These are phyloP conservation scores for Eonycteris spelaea DNA, from an alignment of 2,113 vertebrate species.

Conservation along the genomic window DNA sequence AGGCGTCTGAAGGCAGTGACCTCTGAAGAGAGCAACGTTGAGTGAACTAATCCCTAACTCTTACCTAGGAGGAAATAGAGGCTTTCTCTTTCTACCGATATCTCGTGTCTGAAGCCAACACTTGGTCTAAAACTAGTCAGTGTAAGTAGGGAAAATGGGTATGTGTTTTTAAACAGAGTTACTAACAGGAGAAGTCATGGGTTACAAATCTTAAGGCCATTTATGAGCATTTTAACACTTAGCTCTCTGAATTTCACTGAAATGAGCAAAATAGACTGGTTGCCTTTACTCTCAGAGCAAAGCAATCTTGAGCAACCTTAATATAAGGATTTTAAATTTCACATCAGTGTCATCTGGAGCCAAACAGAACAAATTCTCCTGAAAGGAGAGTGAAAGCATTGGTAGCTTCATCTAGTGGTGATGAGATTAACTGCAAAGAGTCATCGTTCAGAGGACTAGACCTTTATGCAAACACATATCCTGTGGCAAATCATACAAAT, in stretches of 20 bases:
- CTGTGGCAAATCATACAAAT: not conserved
- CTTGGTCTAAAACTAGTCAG: not conserved
- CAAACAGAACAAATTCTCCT: not conserved
- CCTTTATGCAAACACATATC: not conserved
- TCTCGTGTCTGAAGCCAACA: not conserved
- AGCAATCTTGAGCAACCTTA: not conserved
- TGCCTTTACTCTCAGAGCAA: not conserved
- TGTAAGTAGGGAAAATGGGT: too few species aligned
- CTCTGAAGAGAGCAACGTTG: not conserved
- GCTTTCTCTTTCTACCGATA: not conserved
- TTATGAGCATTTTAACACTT: not conserved
- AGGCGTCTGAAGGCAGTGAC: not conserved
- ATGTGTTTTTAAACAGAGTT: not conserved
- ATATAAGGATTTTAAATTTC: not conserved
- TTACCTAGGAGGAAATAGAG: not conserved
- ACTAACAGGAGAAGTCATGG: not conserved
- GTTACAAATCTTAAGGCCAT: not conserved
- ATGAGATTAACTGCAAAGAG: not conserved
- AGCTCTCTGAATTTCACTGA: not conserved
- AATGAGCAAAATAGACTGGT: not conserved
- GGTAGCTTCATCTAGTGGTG: slow-evolving; percentile 42
- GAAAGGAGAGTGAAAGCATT: not conserved
- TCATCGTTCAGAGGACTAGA: not conserved
- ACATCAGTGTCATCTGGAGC: not conserved
- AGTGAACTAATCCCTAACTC: not conserved